phyloP scores from a whole-genome alignment of 2,888 invertebrate species.

The Eupeodes luniger region DNA sequence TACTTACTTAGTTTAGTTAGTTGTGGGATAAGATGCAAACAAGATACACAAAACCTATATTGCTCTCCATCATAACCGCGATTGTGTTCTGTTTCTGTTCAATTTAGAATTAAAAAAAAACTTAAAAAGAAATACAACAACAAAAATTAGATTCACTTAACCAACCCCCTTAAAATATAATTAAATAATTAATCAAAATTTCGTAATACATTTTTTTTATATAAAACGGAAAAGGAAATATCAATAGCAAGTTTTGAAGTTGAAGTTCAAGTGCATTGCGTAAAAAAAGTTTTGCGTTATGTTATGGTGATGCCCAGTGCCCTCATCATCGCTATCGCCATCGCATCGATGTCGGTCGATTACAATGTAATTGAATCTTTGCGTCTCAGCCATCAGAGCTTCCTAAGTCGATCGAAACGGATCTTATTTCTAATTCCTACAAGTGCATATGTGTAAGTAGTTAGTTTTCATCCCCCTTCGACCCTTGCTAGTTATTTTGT shows the following conservation, averaged over 20 bases:
- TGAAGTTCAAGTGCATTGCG: slow-evolving; percentile 50
- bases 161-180: slow-evolving; percentile 21
- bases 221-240: slow-evolving; percentile 15
- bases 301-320: neutral
- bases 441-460: neutral
- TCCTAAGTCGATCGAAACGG: slow-evolving; percentile 29
- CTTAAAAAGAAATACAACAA: neutral
- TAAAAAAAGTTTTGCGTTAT: slow-evolving; percentile 4
- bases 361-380: slow-evolving; percentile 50
- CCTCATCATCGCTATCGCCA: neutral
- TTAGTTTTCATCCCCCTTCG: neutral
- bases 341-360: slow-evolving; percentile 23
- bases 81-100: slow-evolving; percentile 10
- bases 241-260: neutral
- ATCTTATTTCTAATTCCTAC: slow-evolving; percentile 44
- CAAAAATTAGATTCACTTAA: neutral
- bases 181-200: slow-evolving; percentile 24
- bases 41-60: slow-evolving; percentile 39
- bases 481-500: neutral
- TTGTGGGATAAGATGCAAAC: slow-evolving; percentile 65
- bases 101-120: slow-evolving; percentile 6
- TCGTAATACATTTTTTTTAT: neutral
- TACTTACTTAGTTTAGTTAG: slow-evolving; percentile 55
- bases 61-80: slow-evolving; percentile 28
- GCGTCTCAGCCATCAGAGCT: neutral